phyloP scores from a whole-genome alignment of 2,888 invertebrate species.

The Cerastoderma edule region DNA sequence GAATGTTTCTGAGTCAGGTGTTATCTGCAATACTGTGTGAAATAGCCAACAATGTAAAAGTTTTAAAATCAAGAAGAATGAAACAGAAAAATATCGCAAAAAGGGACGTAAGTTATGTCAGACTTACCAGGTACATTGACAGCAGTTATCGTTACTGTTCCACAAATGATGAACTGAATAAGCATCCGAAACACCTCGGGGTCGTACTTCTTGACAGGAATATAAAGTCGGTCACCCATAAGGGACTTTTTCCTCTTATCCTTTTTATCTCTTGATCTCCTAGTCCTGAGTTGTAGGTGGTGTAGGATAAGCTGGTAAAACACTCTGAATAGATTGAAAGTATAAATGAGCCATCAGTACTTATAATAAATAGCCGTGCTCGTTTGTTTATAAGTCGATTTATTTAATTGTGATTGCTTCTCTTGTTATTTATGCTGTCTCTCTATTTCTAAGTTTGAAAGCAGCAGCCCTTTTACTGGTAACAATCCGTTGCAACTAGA shows the following conservation, averaged over 20 bases:
- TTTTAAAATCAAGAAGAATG: not conserved
- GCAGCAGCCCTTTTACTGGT: not conserved
- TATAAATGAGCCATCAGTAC: not conserved
- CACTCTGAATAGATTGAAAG: constrained; percentile 39
- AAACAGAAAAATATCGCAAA: not conserved
- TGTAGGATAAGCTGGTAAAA: constrained; percentile 58
- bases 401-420: not conserved
- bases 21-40: too few relatives aligned
- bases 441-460: not conserved
- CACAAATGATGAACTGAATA: constrained; percentile 46
- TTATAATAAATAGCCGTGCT: not conserved
- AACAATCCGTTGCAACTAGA: not conserved
- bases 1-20: too few relatives aligned
- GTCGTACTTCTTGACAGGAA: constrained; percentile 48
- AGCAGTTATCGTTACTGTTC: constrained; percentile 31
- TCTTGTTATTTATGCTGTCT: not conserved
- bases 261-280: constrained; percentile 20
- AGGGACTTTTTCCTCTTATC: constrained; percentile 24
- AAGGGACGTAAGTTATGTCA: not conserved
- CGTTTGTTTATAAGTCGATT: not conserved
- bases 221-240: constrained; percentile 27
- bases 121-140: constrained; percentile 46
- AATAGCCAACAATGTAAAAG: too few relatives aligned
- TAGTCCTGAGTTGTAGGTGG: constrained; percentile 26
- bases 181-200: constrained; percentile 47